These are phyloP conservation scores for Scelioninae gen. 1 DNA, from an alignment of 2,888 invertebrate species.

Conservation along the genomic window DNA sequence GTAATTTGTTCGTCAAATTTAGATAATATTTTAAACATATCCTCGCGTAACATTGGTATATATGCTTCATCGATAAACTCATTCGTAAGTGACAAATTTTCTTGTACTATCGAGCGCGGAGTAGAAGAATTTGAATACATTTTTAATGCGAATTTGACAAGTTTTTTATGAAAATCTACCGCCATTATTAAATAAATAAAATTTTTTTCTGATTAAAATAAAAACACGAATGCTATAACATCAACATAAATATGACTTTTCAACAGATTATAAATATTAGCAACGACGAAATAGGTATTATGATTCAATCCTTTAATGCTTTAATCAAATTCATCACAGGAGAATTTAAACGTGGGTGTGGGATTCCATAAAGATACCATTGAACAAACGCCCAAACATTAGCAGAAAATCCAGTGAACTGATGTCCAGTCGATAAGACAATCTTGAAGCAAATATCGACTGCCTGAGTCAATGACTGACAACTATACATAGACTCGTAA, in stretches of 20 bases:
- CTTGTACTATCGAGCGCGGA: not conserved
- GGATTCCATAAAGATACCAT: conserved; percentile 14
- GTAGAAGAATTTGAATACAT: not conserved
- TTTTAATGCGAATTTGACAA: not conserved
- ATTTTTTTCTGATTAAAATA: not conserved
- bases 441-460: conserved; percentile 19
- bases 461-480: conserved; percentile 11
- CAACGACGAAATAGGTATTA: not conserved
- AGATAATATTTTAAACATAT: no score
- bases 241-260: not conserved
- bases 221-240: not conserved
- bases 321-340: conserved; percentile 11
- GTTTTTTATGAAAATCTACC: not conserved
- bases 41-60: no score
- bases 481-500: not conserved
- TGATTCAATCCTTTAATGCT: not conserved
- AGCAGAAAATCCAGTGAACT: conserved; percentile 15
- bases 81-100: conserved; percentile 1
- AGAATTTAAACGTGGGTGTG: not conserved
- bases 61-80: no score
- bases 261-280: not conserved
- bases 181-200: not conserved
- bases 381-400: conserved; percentile 32
- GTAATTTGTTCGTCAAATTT: no score
- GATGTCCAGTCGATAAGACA: conserved; percentile 36